A percentile compares a stretch with the other conserved stretches of the same genome.
Conservation (phyloP, 2,797 vertebrate genomes). For the Dicrostonyx torquatus region DNA sequence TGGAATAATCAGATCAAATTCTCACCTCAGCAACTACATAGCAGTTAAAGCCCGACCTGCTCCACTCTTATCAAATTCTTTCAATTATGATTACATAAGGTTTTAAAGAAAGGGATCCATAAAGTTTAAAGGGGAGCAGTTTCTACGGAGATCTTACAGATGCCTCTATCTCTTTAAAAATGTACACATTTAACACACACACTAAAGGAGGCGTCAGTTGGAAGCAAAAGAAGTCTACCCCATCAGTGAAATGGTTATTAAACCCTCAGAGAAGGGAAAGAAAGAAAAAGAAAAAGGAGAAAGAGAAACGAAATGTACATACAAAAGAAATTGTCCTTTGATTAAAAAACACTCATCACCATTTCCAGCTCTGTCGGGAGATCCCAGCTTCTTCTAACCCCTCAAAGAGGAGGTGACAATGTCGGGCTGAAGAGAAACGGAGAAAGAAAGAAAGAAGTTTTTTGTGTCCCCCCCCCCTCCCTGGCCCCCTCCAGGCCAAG, state of each 20-base stretch:
- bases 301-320: constrained; percentile 85
- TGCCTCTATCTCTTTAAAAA: constrained; percentile 86
- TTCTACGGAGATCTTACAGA: constrained; percentile 83
- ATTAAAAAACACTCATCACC: constrained; percentile 85
- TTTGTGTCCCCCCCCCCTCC: constrained; percentile 68
- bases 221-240: constrained; percentile 85
- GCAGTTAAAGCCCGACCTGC: constrained; percentile 88
- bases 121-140: constrained; percentile 82
- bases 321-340: constrained; percentile 83
- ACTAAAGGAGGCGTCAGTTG: constrained; percentile 86
- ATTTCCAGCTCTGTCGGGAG: constrained; percentile 85
- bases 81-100: constrained; percentile 84
- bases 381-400: constrained; percentile 83
- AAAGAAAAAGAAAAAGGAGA: constrained; percentile 82
- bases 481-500: constrained; percentile 78
- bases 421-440: constrained; percentile 80
- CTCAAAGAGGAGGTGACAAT: constrained; percentile 82
- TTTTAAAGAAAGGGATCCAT: constrained; percentile 71
- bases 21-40: constrained; percentile 84
- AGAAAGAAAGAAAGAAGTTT: constrained; percentile 76
- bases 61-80: constrained; percentile 84
- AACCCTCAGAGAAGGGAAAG: constrained; percentile 80
- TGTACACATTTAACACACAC: constrained; percentile 85
- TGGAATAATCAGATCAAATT: constrained; percentile 88
- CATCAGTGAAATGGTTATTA: constrained; percentile 86